These are phyloP conservation scores for Oryzias sinensis DNA, from an alignment of 2,797 vertebrate genomes.

Conservation along the genomic window DNA sequence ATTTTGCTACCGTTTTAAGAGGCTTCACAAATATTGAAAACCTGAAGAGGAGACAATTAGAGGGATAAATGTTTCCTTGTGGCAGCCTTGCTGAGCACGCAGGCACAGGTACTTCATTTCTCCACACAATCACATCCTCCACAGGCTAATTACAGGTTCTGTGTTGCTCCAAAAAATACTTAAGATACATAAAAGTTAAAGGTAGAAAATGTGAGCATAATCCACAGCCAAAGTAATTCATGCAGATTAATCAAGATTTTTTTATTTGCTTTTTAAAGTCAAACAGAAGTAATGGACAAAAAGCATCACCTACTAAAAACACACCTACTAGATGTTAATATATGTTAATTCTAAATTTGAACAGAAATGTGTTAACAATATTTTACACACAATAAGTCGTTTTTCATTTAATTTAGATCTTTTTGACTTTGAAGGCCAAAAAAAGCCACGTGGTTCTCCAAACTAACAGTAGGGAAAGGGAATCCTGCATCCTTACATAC, in stretches of 20 bases:
- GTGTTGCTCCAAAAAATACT: slow-evolving; percentile 7
- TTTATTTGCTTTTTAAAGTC: no score
- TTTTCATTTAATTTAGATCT: slow-evolving; percentile 26
- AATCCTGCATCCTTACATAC: no score
- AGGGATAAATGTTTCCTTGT: slow-evolving; percentile 10
- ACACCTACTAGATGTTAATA: no score
- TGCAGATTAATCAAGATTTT: no score
- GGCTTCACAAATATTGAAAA: slow-evolving; percentile 21
- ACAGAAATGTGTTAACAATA: slow-evolving; percentile 23
- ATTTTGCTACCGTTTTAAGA: slow-evolving; percentile 42
- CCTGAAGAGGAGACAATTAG: slow-evolving; percentile 19
- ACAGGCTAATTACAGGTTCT: slow-evolving; percentile 43
- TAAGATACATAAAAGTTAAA: slow-evolving; percentile 17
- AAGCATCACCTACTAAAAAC: no score
- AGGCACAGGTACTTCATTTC: slow-evolving; percentile 28
- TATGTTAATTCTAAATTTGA: no score
- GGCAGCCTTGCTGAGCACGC: slow-evolving; percentile 16
- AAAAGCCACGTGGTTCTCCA: slow-evolving; percentile 41
- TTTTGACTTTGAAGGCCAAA: slow-evolving; percentile 24
- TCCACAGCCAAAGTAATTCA: no score
- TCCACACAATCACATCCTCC: slow-evolving; percentile 1
- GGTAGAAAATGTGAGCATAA: no score
- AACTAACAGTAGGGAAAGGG: no score
- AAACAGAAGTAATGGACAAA: no score
- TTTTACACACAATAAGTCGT: slow-evolving; percentile 27